Evolutionary conservation across 2,888 invertebrate species (phyloP).

Genomic region (Cheilosia soror): DNA sequence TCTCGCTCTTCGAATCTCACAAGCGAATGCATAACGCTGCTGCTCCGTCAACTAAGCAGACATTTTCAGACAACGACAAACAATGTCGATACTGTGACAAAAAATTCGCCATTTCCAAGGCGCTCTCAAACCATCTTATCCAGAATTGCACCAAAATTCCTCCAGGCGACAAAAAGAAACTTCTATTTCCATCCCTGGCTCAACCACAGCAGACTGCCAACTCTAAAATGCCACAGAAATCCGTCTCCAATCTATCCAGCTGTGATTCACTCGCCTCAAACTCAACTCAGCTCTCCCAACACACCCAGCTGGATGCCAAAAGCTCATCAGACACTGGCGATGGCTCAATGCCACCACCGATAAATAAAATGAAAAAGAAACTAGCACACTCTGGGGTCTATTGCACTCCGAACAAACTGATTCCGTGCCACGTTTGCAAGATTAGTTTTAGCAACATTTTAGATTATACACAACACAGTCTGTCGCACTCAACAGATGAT

Average conservation of each 20-base stretch:
- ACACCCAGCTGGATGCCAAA: not conserved
- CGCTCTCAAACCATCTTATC: constrained; percentile 81
- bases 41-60: constrained; percentile 13
- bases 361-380: constrained; percentile 77
- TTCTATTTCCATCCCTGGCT: constrained; percentile 77
- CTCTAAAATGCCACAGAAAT: constrained; percentile 25
- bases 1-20: constrained; percentile 79
- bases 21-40: constrained; percentile 77
- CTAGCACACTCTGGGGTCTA: constrained; percentile 80
- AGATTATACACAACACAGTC: constrained; percentile 80
- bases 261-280: constrained; percentile 29
- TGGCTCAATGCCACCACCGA: constrained; percentile 76
- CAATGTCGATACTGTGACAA: constrained; percentile 82
- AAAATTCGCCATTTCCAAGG: constrained; percentile 80
- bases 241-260: constrained; percentile 18
- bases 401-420: constrained; percentile 81
- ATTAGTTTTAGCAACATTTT: constrained; percentile 80
- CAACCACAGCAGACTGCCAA: not conserved
- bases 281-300: not conserved
- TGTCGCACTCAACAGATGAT: constrained; percentile 77
- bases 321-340: not conserved
- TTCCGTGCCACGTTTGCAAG: constrained; percentile 80
- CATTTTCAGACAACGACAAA: constrained; percentile 49
- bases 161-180: constrained; percentile 80
- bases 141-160: constrained; percentile 82